Evolutionary conservation across 2,113 vertebrate species (phyloP).

Genomic region (Kobus ellipsiprymnus): DNA sequence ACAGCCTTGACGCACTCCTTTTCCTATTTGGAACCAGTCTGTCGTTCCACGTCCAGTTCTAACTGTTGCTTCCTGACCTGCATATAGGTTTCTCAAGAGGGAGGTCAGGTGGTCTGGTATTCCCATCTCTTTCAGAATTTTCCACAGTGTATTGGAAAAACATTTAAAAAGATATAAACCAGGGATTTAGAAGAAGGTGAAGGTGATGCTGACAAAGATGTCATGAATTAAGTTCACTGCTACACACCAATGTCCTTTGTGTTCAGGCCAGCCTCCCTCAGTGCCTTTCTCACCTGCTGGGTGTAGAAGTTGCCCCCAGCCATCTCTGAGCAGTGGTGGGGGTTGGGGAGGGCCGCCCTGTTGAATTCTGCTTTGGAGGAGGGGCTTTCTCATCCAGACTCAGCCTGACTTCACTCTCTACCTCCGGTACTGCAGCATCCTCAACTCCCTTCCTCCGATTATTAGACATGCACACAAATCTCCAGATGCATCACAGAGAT

Average conservation of each 20-base stretch:
- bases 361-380: neutral
- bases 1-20: too few species aligned
- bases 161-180: neutral
- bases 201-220: slow-evolving; percentile 2
- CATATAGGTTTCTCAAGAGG: too few species aligned
- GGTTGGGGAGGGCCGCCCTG: neutral
- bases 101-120: too few species aligned
- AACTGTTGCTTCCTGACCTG: too few species aligned
- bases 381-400: neutral
- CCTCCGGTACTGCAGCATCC: neutral
- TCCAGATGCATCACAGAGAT: neutral
- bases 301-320: neutral
- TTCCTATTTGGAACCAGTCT: too few species aligned
- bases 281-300: neutral
- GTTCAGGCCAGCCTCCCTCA: neutral
- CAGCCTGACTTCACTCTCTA: neutral
- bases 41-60: too few species aligned
- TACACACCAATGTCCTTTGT: neutral
- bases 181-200: neutral
- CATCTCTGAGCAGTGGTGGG: neutral
- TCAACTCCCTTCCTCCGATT: neutral
- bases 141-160: neutral
- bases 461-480: neutral
- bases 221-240: neutral
- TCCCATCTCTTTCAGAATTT: too few species aligned